These are phyloP conservation scores for Scomber scombrus DNA, from an alignment of 2,113 vertebrate genomes.

Conservation along the genomic window DNA sequence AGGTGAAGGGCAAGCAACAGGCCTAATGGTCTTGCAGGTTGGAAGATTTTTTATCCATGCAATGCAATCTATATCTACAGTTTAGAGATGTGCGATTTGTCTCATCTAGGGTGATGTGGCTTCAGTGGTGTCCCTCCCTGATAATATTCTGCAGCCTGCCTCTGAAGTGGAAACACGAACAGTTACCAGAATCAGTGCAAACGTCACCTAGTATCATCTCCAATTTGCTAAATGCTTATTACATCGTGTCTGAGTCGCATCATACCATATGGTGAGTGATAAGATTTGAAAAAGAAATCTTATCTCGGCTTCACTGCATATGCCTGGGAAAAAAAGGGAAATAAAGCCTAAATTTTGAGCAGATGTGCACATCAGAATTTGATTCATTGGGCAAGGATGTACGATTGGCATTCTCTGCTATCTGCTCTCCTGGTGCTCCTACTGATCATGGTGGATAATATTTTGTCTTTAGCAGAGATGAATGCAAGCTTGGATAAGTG, in stretches of 20 bases:
- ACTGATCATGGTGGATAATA: slow-evolving; percentile 42
- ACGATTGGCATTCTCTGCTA: slow-evolving; percentile 19
- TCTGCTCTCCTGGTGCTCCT: background rate
- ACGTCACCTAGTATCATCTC: slow-evolving; percentile 75
- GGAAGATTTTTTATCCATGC: slow-evolving; percentile 21
- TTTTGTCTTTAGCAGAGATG: slow-evolving; percentile 60
- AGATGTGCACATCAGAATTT: slow-evolving; percentile 57
- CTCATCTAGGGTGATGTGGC: background rate
- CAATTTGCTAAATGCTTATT: slow-evolving; percentile 71
- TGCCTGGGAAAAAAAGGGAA: slow-evolving; percentile 25
- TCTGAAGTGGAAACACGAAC: slow-evolving; percentile 44
- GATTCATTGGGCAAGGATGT: slow-evolving; percentile 43
- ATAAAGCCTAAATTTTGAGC: slow-evolving; percentile 44
- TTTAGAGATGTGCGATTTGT: slow-evolving; percentile 10
- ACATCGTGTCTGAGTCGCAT: slow-evolving; percentile 59
- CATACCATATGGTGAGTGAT: slow-evolving; percentile 61
- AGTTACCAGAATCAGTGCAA: slow-evolving; percentile 67
- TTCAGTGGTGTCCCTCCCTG: background rate
- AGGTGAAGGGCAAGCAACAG: slow-evolving; percentile 45
- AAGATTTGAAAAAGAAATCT: slow-evolving; percentile 28
- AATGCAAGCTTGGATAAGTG: slow-evolving; percentile 57
- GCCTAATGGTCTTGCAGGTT: slow-evolving; percentile 1
- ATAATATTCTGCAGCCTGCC: slow-evolving; percentile 26
- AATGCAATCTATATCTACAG: background rate
- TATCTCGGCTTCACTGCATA: slow-evolving; percentile 29